Percentiles rank a stretch among this genome's conserved stretches.
Evolutionary conservation across 2,888 invertebrate species (phyloP).

Genomic region (Acronicta psi): DNA sequence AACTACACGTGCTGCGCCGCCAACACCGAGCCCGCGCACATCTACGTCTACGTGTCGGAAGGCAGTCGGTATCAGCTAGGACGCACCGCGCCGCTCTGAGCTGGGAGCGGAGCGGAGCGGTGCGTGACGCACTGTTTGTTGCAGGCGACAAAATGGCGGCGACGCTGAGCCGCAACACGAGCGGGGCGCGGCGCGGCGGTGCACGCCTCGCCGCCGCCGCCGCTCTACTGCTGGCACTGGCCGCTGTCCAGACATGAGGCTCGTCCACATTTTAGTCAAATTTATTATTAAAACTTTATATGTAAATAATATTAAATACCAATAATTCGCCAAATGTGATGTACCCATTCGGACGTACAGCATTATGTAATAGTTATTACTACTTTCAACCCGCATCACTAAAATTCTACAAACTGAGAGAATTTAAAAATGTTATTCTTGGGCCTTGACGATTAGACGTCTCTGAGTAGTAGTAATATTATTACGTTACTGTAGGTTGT

Average conservation of each 20-base stretch:
- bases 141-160: slow-evolving; percentile 97
- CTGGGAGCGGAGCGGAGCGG: not conserved
- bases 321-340: slow-evolving; percentile 6
- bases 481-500: slow-evolving; percentile 12
- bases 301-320: slow-evolving; percentile 18
- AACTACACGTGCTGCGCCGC: slow-evolving; percentile 97
- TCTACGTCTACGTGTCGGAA: slow-evolving; percentile 96
- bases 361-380: slow-evolving; percentile 24
- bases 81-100: not conserved
- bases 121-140: slow-evolving; percentile 54
- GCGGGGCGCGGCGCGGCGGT: slow-evolving; percentile 36
- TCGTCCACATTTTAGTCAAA: slow-evolving; percentile 21
- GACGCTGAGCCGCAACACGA: slow-evolving; percentile 93
- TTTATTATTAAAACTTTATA: slow-evolving; percentile 20
- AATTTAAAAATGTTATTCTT: no score
- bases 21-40: slow-evolving; percentile 96
- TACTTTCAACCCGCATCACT: slow-evolving; percentile 5
- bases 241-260: slow-evolving; percentile 20
- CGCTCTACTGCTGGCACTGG: slow-evolving; percentile 23
- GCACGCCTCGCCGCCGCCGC: slow-evolving; percentile 15
- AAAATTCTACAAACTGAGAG: no score
- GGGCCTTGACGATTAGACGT: no score
- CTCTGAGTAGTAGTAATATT: slow-evolving; percentile 14
- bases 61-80: slow-evolving; percentile 88
- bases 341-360: not conserved